These are phyloP conservation scores for Pocillopora grandis DNA, from an alignment of 92 coral and sea anemone species.

Conservation along the genomic window DNA sequence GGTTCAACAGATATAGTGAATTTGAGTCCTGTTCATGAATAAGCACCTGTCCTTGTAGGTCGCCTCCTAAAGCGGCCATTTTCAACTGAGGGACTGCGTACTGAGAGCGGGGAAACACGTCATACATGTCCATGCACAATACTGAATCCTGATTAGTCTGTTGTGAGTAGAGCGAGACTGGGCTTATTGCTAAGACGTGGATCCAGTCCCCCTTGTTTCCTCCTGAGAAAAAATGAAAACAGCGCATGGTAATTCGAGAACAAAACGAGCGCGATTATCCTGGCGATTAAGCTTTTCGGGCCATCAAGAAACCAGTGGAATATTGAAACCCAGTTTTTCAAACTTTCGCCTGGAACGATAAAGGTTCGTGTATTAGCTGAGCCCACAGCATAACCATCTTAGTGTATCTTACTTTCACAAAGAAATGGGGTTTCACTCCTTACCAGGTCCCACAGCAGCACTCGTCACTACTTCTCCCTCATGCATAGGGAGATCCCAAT, in stretches of 20 bases:
- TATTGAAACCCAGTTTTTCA: no score
- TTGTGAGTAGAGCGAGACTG: slow-evolving; percentile 83
- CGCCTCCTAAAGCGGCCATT: slow-evolving; percentile 85
- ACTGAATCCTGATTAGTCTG: slow-evolving; percentile 88
- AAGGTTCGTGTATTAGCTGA: background rate
- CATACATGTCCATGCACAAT: slow-evolving; percentile 66
- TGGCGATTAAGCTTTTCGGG: no score
- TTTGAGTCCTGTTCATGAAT: slow-evolving; percentile 84
- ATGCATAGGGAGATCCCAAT: slow-evolving; percentile 94
- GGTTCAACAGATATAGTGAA: slow-evolving; percentile 67
- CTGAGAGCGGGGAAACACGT: slow-evolving; percentile 75
- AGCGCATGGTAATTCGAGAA: background rate
- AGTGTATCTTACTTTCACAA: background rate
- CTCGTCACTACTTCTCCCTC: slow-evolving; percentile 83
- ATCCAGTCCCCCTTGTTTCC: slow-evolving; percentile 92
- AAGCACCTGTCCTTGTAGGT: slow-evolving; percentile 78
- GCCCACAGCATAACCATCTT: background rate
- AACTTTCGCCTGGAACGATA: background rate
- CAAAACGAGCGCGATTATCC: no score
- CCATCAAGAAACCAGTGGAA: no score
- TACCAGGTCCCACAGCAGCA: slow-evolving; percentile 90
- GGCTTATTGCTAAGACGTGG: slow-evolving; percentile 82
- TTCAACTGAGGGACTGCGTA: slow-evolving; percentile 78
- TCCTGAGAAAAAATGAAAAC: slow-evolving; percentile 48
- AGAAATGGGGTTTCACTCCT: background rate